Evolutionary conservation across 2,888 invertebrate species (phyloP).

Genomic region (Oxycera nigricornis): DNA sequence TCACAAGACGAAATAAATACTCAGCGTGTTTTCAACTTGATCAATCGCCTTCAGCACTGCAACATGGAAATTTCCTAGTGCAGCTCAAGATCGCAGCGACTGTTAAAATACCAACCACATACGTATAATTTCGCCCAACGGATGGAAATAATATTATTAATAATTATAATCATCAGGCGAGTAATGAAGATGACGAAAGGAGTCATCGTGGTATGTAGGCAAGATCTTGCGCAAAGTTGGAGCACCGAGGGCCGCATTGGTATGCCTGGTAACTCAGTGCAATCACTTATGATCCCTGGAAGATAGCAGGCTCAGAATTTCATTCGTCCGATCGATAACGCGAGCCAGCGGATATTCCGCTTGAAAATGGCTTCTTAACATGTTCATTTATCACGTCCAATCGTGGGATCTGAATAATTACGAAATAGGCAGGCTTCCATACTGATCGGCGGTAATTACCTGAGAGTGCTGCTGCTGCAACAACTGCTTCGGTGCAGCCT

Average conservation of each 20-base stretch:
- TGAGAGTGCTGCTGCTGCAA: background rate
- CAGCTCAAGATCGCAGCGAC: constrained; percentile 10
- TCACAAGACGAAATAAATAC: constrained; percentile 18
- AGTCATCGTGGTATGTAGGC: background rate
- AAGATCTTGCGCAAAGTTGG: background rate
- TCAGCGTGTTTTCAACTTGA: constrained; percentile 20
- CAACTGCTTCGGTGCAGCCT: background rate
- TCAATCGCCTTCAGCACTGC: constrained; percentile 25
- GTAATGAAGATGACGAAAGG: constrained; percentile 35
- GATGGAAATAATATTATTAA: constrained; percentile 34
- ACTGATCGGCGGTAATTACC: constrained; percentile 25
- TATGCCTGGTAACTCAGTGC: background rate
- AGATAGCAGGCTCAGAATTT: constrained; percentile 19
- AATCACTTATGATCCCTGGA: constrained; percentile 33
- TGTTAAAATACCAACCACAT: constrained; percentile 25
- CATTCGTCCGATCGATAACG: constrained; percentile 29
- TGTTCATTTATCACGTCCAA: constrained; percentile 31
- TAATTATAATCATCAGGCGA: constrained; percentile 28
- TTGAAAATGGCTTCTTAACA: constrained; percentile 34
- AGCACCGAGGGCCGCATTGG: background rate
- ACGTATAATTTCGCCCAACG: constrained; percentile 25
- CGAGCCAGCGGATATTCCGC: constrained; percentile 28
- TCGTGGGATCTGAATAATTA: constrained; percentile 34
- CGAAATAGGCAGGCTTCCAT: constrained; percentile 26
- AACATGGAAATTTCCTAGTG: constrained; percentile 17